phyloP scores from a whole-genome alignment of 1,140 invertebrate species.

The Drosophila ironensis region DNA sequence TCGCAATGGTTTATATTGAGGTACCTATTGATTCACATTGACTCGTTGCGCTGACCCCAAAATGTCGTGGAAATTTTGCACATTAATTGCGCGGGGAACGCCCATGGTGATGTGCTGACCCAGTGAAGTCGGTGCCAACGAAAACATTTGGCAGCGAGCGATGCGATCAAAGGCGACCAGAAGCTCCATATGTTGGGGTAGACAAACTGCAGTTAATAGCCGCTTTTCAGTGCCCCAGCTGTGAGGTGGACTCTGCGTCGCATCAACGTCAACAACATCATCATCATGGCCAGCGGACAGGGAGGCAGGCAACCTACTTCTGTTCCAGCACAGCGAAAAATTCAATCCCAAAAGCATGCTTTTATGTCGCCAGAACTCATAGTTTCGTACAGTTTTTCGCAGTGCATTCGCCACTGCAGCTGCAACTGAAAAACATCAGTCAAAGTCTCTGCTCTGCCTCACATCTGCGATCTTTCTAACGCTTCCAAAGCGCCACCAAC shows the following conservation, averaged over 20 bases:
- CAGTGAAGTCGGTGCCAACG: constrained; percentile 65
- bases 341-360: no score
- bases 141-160: constrained; percentile 49
- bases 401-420: constrained; percentile 28
- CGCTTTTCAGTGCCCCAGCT: constrained; percentile 14
- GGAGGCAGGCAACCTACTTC: constrained; percentile 58
- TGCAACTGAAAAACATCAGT: constrained; percentile 59
- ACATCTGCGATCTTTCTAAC: constrained; percentile 37
- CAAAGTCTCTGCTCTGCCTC: constrained; percentile 57
- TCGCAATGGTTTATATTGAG: no score
- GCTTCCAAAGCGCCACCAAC: constrained; percentile 40
- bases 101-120: constrained; percentile 51
- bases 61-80: constrained; percentile 28
- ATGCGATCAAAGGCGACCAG: constrained; percentile 67
- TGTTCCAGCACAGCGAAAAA: constrained; percentile 21
- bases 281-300: constrained; percentile 36
- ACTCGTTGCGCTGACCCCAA: constrained; percentile 26
- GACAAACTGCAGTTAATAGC: constrained; percentile 62
- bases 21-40: no score
- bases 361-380: no score
- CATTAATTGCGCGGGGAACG: constrained; percentile 22
- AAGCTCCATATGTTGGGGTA: constrained; percentile 53
- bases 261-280: constrained; percentile 73
- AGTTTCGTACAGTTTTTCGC: neutral
- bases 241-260: constrained; percentile 43